phyloP scores from a whole-genome alignment of 2,888 invertebrate species.

The Oscheius onirici region DNA sequence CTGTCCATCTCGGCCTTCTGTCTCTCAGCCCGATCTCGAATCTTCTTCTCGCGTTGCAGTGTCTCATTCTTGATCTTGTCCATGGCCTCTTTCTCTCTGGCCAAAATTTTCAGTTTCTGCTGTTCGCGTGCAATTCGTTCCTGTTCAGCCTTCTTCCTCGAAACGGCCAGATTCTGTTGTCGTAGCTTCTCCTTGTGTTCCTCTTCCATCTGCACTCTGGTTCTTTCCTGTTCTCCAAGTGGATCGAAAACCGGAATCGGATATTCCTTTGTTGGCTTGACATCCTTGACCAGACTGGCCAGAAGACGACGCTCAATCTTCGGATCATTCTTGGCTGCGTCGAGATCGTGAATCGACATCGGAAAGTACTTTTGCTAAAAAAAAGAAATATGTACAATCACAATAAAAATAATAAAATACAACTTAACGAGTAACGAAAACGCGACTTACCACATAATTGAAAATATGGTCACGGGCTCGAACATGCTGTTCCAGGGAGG shows the following conservation, averaged over 20 bases:
- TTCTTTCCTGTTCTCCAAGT: conserved; percentile 38
- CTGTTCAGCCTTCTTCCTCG: conserved; percentile 27
- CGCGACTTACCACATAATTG: conserved; percentile 42
- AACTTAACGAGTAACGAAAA: not conserved
- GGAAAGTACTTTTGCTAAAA: conserved; percentile 45
- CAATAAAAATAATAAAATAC: not conserved
- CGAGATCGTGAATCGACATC: conserved; percentile 36
- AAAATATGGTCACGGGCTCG: conserved; percentile 41
- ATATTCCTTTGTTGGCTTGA: conserved; percentile 39
- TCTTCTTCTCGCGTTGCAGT: conserved; percentile 4
- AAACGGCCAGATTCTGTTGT: conserved; percentile 23
- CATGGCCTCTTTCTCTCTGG: not conserved
- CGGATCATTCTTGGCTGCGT: not conserved
- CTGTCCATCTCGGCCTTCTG: not conserved
- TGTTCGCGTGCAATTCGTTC: conserved; percentile 15
- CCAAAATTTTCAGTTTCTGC: conserved; percentile 15
- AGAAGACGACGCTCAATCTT: conserved; percentile 1
- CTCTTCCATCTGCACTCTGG: conserved; percentile 9
- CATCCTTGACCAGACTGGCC: conserved; percentile 39
- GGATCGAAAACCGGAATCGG: conserved; percentile 56
- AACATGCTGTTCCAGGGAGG: conserved; percentile 43
- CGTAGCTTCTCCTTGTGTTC: conserved; percentile 16
- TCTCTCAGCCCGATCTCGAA: not conserved
- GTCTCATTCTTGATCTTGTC: conserved; percentile 5
- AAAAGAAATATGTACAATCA: not conserved